Base-by-base conservation (phyloP, 2,797 vertebrate genomes). In the Centropyge bicolor region DNA sequence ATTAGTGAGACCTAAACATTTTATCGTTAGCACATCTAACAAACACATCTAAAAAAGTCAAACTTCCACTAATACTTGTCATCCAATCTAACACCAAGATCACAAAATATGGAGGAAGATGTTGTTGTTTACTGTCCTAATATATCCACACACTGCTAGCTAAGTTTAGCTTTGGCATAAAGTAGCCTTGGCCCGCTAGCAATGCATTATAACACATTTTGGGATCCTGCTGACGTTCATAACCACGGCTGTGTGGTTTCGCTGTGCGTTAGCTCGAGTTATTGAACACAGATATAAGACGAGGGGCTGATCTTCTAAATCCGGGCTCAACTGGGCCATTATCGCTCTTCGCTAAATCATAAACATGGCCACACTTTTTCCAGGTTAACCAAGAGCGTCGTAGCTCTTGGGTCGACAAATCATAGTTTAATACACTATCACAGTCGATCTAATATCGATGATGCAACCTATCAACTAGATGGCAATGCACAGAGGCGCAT, bases 141-240 rank as follows among this genome's bases (percentile, higher is more conserved):
- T 36, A 57, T 45, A 27, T 27, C 9, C 36, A 13, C 16, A 16
- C 24, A 5, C 22, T 6, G 66, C 62, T 67, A 78, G 72, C 69
- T 43, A 13, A 9, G 40, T 55, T 66, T 69, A 63, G 67, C 55
- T 17, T 63, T 74, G 43, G 67, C 46, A 3, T 19, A 40, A 14
- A 59, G 27, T 36, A n/a, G 66, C 56, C 7, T 13, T 1, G 27
- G 17, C 20, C 22, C 1, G 36, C 52, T 67, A 46, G 40, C 60
- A 22, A 40, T 13, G 11, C 9, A 19, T 22, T n/a, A 46, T 17
- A 20, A 72, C 14, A n/a, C 4, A 52, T 66, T 49, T 64, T 8
- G 57, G 16, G 70, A 35, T 0, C 20, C 5, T 11, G 22, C 48
- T 69, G 48, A 72, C 52, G 61, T 5, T 46, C 43, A 27, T 8